Evolutionary conservation across 2,797 vertebrate species (phyloP), one percentile per base, ranked within the genome.

Genomic region (Cyprinella venusta): DNA sequence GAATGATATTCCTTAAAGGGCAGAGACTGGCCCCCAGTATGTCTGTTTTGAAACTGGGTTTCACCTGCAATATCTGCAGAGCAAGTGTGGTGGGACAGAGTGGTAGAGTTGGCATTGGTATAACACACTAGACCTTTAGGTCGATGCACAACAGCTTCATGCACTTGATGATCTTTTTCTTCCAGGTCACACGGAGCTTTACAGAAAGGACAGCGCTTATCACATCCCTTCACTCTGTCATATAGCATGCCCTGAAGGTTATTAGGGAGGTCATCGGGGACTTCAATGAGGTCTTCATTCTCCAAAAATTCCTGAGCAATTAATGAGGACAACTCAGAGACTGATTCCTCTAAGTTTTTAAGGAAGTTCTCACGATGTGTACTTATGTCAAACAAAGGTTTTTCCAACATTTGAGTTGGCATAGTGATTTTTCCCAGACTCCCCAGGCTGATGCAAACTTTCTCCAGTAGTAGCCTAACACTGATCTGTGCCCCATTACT

Each of bases 131-230:
- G 64, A 52, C 89, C 87, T 88, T 86, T 90, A 8, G 93, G 94
- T 38, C 93, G 88, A 88, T 95, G 94, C 68, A 93, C 76, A 56
- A 88, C 45, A 42, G 91, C 82, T 61, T 65, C 83, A 83, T 95
- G 94, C 72, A 90, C 76, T 8, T 90, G 75, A 81, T 95, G 94
- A 4, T 79, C 90, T 0, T 12, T 70, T 59, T 86, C 85, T 5
- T 80, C 83, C 19, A 88, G 30, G 5, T 92, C 91, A 86, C 94
- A 95, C 0, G 92, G 92, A 67, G 91, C 89, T 83, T 83, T 87
- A 74, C 94, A 95, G 78, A 92, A 85, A 67, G 93, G 94, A 87
- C 94, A 95, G 2, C 45, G 84, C 77, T 91, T 87, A 16, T 87
- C 87, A 76, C 94, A 95, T 10, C 93, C 93, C 85, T 83, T 91